Percentiles rank a stretch among this genome's conserved stretches.
Evolutionary conservation across 2,888 invertebrate species (phyloP).

Genomic region (Pinctada fucata): DNA sequence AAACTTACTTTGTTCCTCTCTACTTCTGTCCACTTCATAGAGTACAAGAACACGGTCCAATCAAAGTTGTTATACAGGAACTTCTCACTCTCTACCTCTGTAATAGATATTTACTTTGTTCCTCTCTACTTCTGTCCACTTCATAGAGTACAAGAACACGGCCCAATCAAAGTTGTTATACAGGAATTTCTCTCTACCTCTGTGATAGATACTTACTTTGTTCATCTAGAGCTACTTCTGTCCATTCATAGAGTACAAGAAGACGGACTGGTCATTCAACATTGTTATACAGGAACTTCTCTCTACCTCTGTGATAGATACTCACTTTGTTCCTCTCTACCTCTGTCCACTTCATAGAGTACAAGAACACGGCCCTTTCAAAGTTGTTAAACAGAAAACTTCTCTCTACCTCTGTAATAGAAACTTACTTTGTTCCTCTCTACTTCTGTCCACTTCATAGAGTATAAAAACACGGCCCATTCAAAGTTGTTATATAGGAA

Average conservation of each 20-base stretch:
- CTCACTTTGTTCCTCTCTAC: background rate
- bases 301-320: background rate
- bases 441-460: background rate
- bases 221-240: too few species aligned
- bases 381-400: background rate
- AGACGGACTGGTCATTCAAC: too few species aligned
- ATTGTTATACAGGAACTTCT: too few species aligned
- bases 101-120: background rate
- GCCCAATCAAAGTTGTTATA: background rate
- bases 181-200: background rate
- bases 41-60: background rate
- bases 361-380: background rate
- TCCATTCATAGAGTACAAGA: too few species aligned
- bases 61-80: background rate
- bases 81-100: background rate
- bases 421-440: background rate
- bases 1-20: background rate
- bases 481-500: slow-evolving; percentile 1
- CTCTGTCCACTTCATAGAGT: background rate
- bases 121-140: background rate
- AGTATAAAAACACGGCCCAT: background rate
- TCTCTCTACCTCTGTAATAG: background rate
- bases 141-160: background rate
- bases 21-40: background rate
- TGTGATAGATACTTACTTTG: too few species aligned